Evolutionary conservation across 2,888 invertebrate species (phyloP).

Genomic region (Anthophora plumipes): DNA sequence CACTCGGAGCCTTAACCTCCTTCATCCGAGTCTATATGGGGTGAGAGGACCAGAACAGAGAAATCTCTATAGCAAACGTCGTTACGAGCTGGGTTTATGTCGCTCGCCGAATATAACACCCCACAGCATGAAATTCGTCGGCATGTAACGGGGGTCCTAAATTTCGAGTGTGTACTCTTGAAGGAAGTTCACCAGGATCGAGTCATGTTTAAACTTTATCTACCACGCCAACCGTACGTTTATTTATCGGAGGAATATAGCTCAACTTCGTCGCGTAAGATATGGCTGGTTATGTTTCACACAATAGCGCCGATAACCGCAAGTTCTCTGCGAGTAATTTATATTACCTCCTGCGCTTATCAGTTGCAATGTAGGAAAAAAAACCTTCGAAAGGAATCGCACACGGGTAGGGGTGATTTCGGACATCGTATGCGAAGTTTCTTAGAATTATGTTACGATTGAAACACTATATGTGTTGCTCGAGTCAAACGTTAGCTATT

Average conservation of each 20-base stretch:
- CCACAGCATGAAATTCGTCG: conserved; percentile 71
- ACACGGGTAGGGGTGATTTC: neutral
- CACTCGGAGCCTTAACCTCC: conserved; percentile 54
- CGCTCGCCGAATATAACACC: conserved; percentile 71
- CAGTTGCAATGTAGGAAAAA: neutral
- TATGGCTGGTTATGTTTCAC: conserved; percentile 44
- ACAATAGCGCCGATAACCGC: conserved; percentile 36
- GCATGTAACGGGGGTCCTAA: conserved; percentile 70
- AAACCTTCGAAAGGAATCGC: neutral
- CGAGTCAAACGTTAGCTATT: neutral
- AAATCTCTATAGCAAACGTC: conserved; percentile 79
- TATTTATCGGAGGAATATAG: conserved; percentile 51
- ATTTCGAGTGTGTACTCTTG: conserved; percentile 56
- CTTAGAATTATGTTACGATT: neutral
- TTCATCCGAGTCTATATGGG: conserved; percentile 65
- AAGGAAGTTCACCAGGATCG: conserved; percentile 51
- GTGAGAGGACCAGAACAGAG: conserved; percentile 72
- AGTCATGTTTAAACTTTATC: conserved; percentile 50
- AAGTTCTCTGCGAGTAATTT: conserved; percentile 30
- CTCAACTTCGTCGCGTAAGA: conserved; percentile 28
- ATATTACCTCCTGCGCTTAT: conserved; percentile 12
- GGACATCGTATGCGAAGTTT: neutral
- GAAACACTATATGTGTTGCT: neutral
- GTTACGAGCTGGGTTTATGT: conserved; percentile 79
- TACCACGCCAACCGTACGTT: conserved; percentile 27